A percentile compares a stretch with the other conserved stretches of the same genome.
Evolutionary conservation across 2,113 vertebrate species (phyloP).

Genomic region (Oxyruncus cristatus): DNA sequence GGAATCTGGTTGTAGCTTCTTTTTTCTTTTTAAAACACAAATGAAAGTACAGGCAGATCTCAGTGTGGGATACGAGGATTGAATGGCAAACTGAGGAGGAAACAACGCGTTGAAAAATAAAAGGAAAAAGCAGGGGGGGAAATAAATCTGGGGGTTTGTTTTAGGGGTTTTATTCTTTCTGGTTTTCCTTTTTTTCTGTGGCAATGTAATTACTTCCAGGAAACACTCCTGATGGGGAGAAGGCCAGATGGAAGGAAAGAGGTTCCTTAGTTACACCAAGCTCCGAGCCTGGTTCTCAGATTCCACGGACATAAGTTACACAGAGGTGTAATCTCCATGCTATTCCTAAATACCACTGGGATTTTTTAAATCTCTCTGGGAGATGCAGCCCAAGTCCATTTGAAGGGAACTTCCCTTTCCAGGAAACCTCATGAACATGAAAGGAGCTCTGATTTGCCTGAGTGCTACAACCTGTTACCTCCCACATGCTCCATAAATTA

Average conservation of each 20-base stretch:
- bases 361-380: background rate
- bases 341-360: accelerated
- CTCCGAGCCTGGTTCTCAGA: background rate
- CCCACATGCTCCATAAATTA: background rate
- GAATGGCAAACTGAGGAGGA: background rate
- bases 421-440: background rate
- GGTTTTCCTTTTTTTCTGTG: background rate
- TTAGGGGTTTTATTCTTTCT: background rate
- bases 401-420: background rate
- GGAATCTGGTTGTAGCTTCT: background rate
- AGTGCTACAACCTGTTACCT: background rate
- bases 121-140: background rate
- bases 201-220: background rate
- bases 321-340: background rate
- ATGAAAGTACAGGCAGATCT: background rate
- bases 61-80: background rate
- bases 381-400: background rate
- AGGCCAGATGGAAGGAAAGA: background rate
- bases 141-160: background rate
- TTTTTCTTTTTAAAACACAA: background rate
- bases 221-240: background rate
- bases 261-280: background rate
- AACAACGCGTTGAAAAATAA: accelerated
- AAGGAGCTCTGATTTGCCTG: background rate
- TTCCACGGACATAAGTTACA: background rate